phyloP scores from a whole-genome alignment of 2,888 invertebrate species.

The Hylaea fasciaria region DNA sequence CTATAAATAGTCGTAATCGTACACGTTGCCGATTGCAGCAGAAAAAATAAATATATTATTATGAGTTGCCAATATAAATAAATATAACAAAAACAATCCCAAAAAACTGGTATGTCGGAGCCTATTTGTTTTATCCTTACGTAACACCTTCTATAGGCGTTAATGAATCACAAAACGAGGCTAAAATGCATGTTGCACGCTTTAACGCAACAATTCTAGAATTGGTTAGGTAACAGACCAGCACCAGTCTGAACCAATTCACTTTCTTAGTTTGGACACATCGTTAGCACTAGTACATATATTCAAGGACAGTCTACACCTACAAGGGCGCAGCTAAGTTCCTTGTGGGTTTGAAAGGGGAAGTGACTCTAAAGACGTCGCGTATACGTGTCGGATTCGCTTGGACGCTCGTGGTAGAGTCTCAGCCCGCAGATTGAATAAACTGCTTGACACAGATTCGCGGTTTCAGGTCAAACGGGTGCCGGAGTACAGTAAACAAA shows the following conservation, averaged over 20 bases:
- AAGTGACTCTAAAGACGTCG: constrained; percentile 55
- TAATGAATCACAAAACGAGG: constrained; percentile 6
- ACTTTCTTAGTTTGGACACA: constrained; percentile 54
- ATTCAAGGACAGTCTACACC: constrained; percentile 75
- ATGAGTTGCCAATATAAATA: too few relatives aligned
- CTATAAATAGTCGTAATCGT: too few relatives aligned
- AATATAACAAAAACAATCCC: too few relatives aligned
- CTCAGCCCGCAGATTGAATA: constrained; percentile 81
- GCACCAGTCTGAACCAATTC: constrained; percentile 40
- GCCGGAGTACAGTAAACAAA: constrained; percentile 70
- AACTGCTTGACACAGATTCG: constrained; percentile 85
- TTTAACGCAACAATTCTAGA: constrained; percentile 1
- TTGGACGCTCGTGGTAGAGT: constrained; percentile 54
- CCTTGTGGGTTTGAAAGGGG: constrained; percentile 46
- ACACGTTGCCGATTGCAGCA: too few relatives aligned
- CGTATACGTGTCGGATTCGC: constrained; percentile 58
- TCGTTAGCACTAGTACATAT: constrained; percentile 61
- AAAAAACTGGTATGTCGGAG: too few relatives aligned
- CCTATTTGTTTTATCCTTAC: not conserved
- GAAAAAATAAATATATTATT: too few relatives aligned
- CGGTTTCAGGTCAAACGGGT: constrained; percentile 81
- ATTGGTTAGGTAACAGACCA: constrained; percentile 10
- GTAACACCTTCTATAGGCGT: not conserved
- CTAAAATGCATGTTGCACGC: constrained; percentile 2
- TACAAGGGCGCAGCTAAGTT: constrained; percentile 67